Evolutionary conservation across 1,140 invertebrate species (phyloP).

Genomic region (Zaprionus davidi): DNA sequence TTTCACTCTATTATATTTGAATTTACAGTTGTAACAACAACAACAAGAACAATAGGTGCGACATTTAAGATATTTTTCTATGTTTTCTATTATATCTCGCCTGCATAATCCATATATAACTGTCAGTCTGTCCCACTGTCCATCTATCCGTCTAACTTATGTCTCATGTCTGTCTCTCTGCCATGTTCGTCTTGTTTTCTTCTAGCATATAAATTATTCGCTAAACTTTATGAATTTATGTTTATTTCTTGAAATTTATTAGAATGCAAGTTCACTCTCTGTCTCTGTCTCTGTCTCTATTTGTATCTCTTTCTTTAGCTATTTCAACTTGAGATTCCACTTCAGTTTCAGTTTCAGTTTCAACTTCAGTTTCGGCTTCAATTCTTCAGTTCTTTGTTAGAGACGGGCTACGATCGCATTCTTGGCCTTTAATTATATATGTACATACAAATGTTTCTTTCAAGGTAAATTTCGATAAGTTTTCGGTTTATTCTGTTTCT

Average conservation of each 20-base stretch:
- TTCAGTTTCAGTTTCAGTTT: constrained; percentile 23
- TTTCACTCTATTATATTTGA: constrained; percentile 28
- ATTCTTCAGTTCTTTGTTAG: constrained; percentile 5
- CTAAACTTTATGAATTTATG: constrained; percentile 72
- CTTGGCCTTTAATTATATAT: constrained; percentile 9
- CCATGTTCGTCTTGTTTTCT: constrained; percentile 34
- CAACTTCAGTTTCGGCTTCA: constrained; percentile 1
- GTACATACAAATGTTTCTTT: constrained; percentile 12
- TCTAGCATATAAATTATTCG: constrained; percentile 68
- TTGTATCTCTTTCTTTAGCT: constrained; percentile 23
- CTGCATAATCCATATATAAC: constrained; percentile 14
- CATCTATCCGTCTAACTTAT: constrained; percentile 28
- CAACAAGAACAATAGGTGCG: constrained; percentile 54
- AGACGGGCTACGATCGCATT: background rate
- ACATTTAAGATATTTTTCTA: constrained; percentile 54
- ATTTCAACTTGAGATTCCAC: constrained; percentile 6
- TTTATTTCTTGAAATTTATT: constrained; percentile 69
- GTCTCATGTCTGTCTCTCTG: constrained; percentile 47
- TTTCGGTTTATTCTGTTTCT: constrained; percentile 5
- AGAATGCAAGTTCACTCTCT: constrained; percentile 59
- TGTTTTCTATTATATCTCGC: constrained; percentile 47
- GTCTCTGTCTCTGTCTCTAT: constrained; percentile 31
- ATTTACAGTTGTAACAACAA: constrained; percentile 60
- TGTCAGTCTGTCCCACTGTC: constrained; percentile 3
- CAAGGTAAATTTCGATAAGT: constrained; percentile 7